A percentile compares a stretch with the other conserved stretches of the same genome.
These are phyloP conservation scores for Danio jaintianensis DNA, from an alignment of 2,797 vertebrate species.

Conservation along the genomic window DNA sequence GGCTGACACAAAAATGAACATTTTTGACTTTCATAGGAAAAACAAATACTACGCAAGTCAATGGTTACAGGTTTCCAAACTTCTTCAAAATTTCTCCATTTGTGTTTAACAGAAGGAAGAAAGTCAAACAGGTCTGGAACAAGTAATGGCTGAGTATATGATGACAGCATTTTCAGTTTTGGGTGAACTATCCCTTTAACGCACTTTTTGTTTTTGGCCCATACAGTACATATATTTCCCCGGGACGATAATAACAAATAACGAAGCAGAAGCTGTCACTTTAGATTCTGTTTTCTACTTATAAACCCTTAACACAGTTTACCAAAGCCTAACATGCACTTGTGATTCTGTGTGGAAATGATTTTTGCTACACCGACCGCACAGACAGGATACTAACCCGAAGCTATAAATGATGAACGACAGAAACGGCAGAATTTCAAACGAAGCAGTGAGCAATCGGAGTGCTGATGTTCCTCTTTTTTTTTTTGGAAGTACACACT, in stretches of 20 bases:
- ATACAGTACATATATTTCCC: not conserved
- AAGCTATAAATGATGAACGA: conserved; percentile 22
- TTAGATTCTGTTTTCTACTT: conserved; percentile 46
- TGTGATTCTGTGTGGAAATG: conserved; percentile 70
- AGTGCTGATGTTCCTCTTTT: conserved; percentile 42
- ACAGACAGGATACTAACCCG: conserved; percentile 20
- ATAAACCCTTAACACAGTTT: conserved; percentile 68
- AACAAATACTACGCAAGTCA: too few relatives aligned
- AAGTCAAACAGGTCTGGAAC: too few relatives aligned
- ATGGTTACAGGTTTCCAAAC: too few relatives aligned
- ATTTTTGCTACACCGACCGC: conserved; percentile 53
- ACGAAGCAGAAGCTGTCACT: conserved; percentile 1
- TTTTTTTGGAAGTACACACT: conserved; percentile 17
- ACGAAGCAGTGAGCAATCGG: conserved; percentile 17
- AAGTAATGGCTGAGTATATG: too few relatives aligned
- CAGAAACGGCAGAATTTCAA: conserved; percentile 18
- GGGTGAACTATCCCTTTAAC: too few relatives aligned
- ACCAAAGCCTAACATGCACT: conserved; percentile 72
- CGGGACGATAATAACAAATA: conserved; percentile 1
- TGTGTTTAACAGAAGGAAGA: too few relatives aligned
- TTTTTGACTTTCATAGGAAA: too few relatives aligned
- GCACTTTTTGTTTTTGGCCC: too few relatives aligned
- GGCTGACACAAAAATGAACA: too few relatives aligned
- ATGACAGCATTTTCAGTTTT: too few relatives aligned
- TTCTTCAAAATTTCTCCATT: too few relatives aligned